Conservation (phyloP, 2,797 vertebrate species). For the Rhinoraja longicauda region DNA sequence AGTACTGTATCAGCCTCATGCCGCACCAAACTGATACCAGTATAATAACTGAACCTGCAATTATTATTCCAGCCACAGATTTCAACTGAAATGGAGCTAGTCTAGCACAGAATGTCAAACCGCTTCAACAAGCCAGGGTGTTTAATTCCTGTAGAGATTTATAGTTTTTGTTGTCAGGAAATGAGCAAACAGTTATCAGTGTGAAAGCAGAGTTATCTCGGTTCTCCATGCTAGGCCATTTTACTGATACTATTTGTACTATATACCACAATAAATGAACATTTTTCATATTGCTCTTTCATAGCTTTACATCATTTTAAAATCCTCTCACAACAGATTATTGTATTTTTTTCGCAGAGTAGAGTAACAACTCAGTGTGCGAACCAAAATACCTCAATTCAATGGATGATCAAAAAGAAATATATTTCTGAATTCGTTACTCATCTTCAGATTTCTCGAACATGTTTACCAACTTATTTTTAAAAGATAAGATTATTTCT, state of each 20-base stretch:
- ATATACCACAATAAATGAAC: slow-evolving; percentile 95
- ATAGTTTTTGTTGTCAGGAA: slow-evolving; percentile 97
- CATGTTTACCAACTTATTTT: background rate
- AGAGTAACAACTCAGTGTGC: slow-evolving; percentile 53
- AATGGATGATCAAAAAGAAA: slow-evolving; percentile 29
- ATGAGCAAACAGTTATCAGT: slow-evolving; percentile 99
- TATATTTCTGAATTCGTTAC: slow-evolving; percentile 7
- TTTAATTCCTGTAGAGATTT: slow-evolving; percentile 82
- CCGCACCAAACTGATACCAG: slow-evolving; percentile 64
- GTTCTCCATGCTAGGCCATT: slow-evolving; percentile 86
- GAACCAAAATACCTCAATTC: slow-evolving; percentile 46
- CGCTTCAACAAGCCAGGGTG: slow-evolving; percentile 64
- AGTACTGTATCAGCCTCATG: slow-evolving; percentile 56
- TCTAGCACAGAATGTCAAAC: slow-evolving; percentile 68
- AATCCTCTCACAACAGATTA: slow-evolving; percentile 62
- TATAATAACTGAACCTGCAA: slow-evolving; percentile 89
- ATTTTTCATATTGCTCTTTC: slow-evolving; percentile 60
- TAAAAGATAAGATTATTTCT: background rate
- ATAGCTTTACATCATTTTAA: slow-evolving; percentile 67
- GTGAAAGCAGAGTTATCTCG: slow-evolving; percentile 78
- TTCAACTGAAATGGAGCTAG: slow-evolving; percentile 72
- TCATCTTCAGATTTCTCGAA: slow-evolving; percentile 1
- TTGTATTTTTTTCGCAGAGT: slow-evolving; percentile 53
- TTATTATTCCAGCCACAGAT: slow-evolving; percentile 75
- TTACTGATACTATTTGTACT: slow-evolving; percentile 82